These are phyloP conservation scores for Hapalemur alaotrensis DNA, from an alignment of 2,797 vertebrate species.

Conservation along the genomic window DNA sequence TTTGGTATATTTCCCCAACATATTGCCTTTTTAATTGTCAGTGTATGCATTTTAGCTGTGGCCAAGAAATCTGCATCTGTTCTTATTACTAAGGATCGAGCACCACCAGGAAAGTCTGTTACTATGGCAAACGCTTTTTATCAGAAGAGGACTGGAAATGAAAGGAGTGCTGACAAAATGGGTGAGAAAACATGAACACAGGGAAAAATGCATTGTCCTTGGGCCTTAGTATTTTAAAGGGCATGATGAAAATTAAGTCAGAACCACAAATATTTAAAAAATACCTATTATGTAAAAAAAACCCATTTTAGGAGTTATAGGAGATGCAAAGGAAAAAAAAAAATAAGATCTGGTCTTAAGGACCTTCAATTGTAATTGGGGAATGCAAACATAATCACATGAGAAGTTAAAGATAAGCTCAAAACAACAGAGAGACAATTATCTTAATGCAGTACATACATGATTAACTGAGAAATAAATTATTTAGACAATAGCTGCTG, in stretches of 20 bases:
- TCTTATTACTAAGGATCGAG: background rate
- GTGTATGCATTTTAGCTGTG: background rate
- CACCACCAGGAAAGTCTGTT: slow-evolving; percentile 9
- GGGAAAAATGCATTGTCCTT: background rate
- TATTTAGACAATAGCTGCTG: background rate
- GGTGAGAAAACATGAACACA: background rate
- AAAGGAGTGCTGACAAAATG: background rate
- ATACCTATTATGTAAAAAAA: background rate
- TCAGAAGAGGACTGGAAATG: background rate
- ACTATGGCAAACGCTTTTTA: background rate
- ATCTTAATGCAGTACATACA: background rate
- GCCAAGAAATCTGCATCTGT: background rate
- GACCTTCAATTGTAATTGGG: background rate
- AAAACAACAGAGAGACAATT: background rate
- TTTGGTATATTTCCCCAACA: slow-evolving; percentile 25
- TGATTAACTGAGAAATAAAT: slow-evolving; percentile 3
- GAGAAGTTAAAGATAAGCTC: background rate
- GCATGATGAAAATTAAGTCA: background rate
- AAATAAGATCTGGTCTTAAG: background rate
- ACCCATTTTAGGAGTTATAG: background rate
- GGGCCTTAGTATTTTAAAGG: background rate
- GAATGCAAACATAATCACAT: background rate
- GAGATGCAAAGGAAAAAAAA: no score
- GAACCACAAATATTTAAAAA: background rate
- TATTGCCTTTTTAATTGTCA: slow-evolving; percentile 26